Percentiles rank a stretch among this genome's conserved stretches.
Conservation (phyloP, 2,888 invertebrate species). For the Eristalis tenax region DNA sequence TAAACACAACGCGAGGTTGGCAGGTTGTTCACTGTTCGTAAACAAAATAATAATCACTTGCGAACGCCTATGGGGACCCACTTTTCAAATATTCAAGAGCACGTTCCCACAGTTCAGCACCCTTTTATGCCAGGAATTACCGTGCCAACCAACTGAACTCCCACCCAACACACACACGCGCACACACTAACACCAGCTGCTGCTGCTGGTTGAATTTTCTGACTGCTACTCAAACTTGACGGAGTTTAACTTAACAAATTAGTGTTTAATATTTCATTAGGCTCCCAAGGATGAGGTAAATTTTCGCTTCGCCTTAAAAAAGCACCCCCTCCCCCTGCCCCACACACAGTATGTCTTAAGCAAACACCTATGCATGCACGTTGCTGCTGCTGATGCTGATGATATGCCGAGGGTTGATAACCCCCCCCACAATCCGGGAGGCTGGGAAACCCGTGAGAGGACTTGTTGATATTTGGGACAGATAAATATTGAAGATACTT, state of each 20-base stretch:
- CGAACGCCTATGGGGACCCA: constrained; percentile 31
- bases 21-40: constrained; percentile 23
- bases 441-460: neutral
- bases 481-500: constrained; percentile 31
- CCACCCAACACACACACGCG: neutral
- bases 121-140: constrained; percentile 22
- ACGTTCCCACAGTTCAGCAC: constrained; percentile 57
- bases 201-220: neutral
- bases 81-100: constrained; percentile 55
- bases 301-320: neutral
- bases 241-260: constrained; percentile 31
- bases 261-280: constrained; percentile 39
- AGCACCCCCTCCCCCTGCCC: neutral
- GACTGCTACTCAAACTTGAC: neutral
- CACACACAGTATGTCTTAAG: neutral
- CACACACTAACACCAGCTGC: neutral
- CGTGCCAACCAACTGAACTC: neutral
- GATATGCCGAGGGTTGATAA: neutral
- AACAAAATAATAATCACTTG: constrained; percentile 51
- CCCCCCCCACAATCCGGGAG: neutral
- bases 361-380: neutral
- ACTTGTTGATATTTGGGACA: constrained; percentile 38
- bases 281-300: neutral
- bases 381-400: neutral
- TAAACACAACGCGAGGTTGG: constrained; percentile 21